Base-by-base conservation (phyloP, 2,888 invertebrate genomes). In the Fragum sueziense region DNA sequence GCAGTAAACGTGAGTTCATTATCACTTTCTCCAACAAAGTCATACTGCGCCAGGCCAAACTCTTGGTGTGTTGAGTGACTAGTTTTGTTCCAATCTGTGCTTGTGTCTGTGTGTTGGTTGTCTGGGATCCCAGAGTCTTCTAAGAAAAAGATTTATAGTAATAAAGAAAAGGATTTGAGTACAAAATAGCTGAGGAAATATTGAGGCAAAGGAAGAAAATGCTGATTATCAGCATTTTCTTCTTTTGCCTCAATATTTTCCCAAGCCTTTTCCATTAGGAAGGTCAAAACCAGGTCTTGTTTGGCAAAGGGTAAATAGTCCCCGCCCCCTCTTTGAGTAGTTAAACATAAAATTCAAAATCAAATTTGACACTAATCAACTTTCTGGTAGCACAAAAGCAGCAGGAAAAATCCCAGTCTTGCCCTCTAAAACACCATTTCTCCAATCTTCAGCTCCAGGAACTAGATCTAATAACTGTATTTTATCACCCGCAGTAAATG, bases 401-500 rank as follows among this genome's bases (percentile, higher is more conserved):
- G 87, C 82, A 27, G 91, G 91, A 80, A 91, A 91, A 52, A 89
- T 88, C 31, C 91, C 91, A 31, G 69, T 82, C 22, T 85, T 83
- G 1, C 88, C 90, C 73, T 86, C 27, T 9, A 87, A 34, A n/a
- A 82, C 78, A 9, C 90, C 91, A 85, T 84, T 86, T 27, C 83
- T 79, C 91, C 91, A 91, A 65, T 90, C 88, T 20, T 84, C 79
- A 3, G 84, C 84, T 11, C 84, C 94, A 89, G 96, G 96, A 25
- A 97, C 94, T 20, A 47, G 47, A 20, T 47, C 95, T 86, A 96
- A 93, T 86, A 97, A 93, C 86, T 95, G 94, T 80, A 97, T 41
- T 51, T 69, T 52, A 51, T 73, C 78, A 47, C 85, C 74, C 34
- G 87, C 87, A 81, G 84, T 80, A 76, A 90, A 88, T 31, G 88